These are phyloP conservation scores for Scaptodrosophila latifasciaeformis DNA, from an alignment of 2,888 invertebrate genomes.

Conservation along the genomic window DNA sequence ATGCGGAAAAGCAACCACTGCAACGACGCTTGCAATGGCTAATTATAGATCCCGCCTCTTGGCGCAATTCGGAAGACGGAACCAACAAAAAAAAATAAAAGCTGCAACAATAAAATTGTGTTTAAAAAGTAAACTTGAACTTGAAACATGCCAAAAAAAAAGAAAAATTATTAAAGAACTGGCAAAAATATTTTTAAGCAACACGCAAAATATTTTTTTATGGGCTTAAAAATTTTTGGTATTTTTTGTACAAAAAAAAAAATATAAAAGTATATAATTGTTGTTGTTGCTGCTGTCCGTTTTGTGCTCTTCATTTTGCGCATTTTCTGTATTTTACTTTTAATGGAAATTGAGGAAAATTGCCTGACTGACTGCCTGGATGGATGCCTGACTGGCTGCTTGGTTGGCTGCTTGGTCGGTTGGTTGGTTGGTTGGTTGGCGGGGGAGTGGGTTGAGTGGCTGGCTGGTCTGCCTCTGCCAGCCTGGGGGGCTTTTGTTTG, in stretches of 20 bases:
- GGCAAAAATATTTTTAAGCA: not conserved
- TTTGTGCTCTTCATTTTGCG: slow-evolving; percentile 19
- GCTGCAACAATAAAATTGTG: not conserved
- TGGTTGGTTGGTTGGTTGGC: not conserved
- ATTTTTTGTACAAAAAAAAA: not conserved
- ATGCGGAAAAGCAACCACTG: too few relatives aligned
- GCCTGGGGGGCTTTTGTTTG: too few relatives aligned
- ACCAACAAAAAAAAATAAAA: slow-evolving; percentile 27
- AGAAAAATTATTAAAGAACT: not conserved
- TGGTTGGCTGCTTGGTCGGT: not conserved
- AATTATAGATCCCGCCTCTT: slow-evolving; percentile 44
- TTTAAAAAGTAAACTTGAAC: slow-evolving; percentile 55
- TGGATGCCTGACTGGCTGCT: slow-evolving; percentile 4
- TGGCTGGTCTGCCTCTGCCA: not conserved
- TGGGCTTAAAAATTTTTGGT: not conserved
- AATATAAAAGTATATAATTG: slow-evolving; percentile 21
- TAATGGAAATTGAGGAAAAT: slow-evolving; percentile 54
- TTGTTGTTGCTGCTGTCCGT: not conserved
- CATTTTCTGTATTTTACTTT: slow-evolving; percentile 31
- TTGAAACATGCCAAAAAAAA: slow-evolving; percentile 40
- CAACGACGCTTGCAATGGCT: slow-evolving; percentile 18
- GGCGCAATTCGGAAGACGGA: slow-evolving; percentile 53
- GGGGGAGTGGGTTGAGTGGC: not conserved
- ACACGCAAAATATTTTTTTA: not conserved
- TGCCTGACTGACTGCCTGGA: slow-evolving; percentile 11